Conservation (phyloP, 2,113 vertebrate genomes). For the Erpornis zantholeuca region DNA sequence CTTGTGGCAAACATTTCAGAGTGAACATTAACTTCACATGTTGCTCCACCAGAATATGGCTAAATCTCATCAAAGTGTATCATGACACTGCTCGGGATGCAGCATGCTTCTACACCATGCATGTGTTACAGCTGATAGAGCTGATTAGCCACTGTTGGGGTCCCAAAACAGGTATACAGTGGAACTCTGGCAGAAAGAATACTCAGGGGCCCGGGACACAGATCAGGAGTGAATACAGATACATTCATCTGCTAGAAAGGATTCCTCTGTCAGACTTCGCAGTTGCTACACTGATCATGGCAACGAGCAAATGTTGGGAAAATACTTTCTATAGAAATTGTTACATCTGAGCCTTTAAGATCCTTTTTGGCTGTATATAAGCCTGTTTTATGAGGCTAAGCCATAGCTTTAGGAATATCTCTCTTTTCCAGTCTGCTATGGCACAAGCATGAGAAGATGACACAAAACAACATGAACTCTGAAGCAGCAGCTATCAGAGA, state of each 20-base stretch:
- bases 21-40: not conserved
- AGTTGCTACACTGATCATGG: not conserved
- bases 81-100: not conserved
- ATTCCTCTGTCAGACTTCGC: not conserved
- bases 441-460: not conserved
- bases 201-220: not conserved
- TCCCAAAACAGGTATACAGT: not conserved
- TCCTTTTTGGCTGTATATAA: not conserved
- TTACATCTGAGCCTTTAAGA: not conserved
- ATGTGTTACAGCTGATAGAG: accelerated
- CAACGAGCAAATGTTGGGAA: not conserved
- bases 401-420: not conserved
- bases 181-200: not conserved
- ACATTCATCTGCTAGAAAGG: not conserved
- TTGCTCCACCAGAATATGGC: not conserved
- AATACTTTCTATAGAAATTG: not conserved
- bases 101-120: not conserved
- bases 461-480: not conserved
- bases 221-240: not conserved
- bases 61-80: not conserved
- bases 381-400: not conserved
- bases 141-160: not conserved
- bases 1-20: not conserved
- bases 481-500: not conserved
- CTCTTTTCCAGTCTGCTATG: not conserved